phyloP scores from a whole-genome alignment of 92 coral and sea anemone genomes.

The Paragorgia papillata region DNA sequence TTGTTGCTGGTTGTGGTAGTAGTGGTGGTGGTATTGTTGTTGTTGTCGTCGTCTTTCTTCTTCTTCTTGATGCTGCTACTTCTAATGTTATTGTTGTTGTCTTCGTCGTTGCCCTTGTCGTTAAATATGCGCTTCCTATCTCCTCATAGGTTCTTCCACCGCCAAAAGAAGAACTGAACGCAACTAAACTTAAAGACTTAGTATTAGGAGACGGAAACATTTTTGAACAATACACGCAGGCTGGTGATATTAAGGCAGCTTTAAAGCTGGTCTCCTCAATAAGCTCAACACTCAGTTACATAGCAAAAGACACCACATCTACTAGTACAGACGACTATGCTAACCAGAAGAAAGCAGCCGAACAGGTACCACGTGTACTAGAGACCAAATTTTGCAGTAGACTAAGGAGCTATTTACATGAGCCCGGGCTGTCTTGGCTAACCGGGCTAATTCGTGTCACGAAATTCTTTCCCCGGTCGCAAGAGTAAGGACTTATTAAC shows the following conservation, averaged over 20 bases:
- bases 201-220: not conserved
- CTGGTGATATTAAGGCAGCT: slow-evolving; percentile 52
- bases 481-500: no score
- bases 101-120: no score
- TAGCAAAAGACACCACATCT: slow-evolving; percentile 13
- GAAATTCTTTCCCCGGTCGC: no score
- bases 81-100: no score
- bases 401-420: no score
- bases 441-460: no score
- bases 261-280: slow-evolving; percentile 49
- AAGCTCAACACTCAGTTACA: slow-evolving; percentile 55
- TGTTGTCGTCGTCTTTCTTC: not conserved
- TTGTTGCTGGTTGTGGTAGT: no score
- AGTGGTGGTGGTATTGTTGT: no score
- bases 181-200: not conserved
- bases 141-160: not conserved
- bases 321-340: slow-evolving; percentile 12
- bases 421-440: no score
- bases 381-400: no score
- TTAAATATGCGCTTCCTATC: not conserved
- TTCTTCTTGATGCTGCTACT: not conserved
- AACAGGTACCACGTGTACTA: not conserved
- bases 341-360: not conserved
- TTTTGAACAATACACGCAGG: no score
- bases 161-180: not conserved